Evolutionary conservation across 2,888 invertebrate species (phyloP).

Genomic region (Arrhopalites spinosus): DNA sequence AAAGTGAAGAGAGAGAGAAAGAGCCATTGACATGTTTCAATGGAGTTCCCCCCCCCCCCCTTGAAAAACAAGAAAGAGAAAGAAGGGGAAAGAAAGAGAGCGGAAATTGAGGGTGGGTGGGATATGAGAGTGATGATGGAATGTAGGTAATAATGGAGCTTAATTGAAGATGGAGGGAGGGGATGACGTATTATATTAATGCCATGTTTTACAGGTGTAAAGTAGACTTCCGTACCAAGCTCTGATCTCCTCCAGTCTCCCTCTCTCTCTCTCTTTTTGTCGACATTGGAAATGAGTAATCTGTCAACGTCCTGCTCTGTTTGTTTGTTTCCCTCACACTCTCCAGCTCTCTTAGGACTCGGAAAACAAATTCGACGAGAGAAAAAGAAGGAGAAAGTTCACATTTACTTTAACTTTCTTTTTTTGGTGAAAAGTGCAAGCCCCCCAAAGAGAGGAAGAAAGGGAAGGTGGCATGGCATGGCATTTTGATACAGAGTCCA

Average conservation of each 20-base stretch:
- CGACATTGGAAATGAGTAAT: slow-evolving; percentile 39
- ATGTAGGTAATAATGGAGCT: background rate
- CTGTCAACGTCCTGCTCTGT: slow-evolving; percentile 40
- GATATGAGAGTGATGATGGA: slow-evolving; percentile 10
- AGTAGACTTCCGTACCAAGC: slow-evolving; percentile 37
- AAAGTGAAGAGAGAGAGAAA: slow-evolving; percentile 2
- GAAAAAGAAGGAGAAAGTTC: background rate
- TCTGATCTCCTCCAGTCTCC: slow-evolving; percentile 33
- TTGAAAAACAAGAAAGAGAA: slow-evolving; percentile 24
- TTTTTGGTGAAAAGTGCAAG: background rate
- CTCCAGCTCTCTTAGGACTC: background rate
- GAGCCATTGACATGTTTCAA: slow-evolving; percentile 21
- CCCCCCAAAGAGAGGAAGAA: slow-evolving; percentile 25
- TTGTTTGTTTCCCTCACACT: slow-evolving; percentile 14
- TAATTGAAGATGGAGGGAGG: background rate
- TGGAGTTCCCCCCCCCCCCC: slow-evolving; percentile 12
- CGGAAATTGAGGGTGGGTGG: slow-evolving; percentile 13
- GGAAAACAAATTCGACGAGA: no score
- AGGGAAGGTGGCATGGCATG: slow-evolving; percentile 21
- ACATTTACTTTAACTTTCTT: background rate
- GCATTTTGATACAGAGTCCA: slow-evolving; percentile 15
- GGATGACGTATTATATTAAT: no score
- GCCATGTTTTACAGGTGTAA: no score
- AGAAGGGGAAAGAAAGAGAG: slow-evolving; percentile 19
- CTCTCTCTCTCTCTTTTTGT: slow-evolving; percentile 19